Evolutionary conservation across 2,797 vertebrate genomes (phyloP), one percentile per base, ranked within the genome.

Genomic region (Sebastiscus tertius): DNA sequence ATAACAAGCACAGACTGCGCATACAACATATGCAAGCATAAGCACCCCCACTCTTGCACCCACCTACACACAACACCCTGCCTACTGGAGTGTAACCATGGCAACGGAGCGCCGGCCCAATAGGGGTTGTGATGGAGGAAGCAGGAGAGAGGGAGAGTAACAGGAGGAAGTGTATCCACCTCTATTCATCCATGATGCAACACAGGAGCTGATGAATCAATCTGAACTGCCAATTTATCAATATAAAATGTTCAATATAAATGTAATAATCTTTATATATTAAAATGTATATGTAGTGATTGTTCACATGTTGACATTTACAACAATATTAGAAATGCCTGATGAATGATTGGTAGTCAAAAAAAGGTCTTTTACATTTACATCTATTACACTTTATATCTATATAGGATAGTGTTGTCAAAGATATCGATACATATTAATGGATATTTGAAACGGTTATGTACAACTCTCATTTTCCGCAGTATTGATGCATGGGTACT

Each of bases 1-100:
- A 82, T 36, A 77, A 39, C 42, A 55, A 81, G 71, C 65, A 69
- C 67, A 75, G 42, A 81, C 18, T 33, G 42, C 39, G 69, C 60
- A 79, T 63, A 80, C 9, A 39, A 87, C 87, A 90, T 86, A 91
- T 81, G 82, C 77, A 73, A 56, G 77, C 69, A 59, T 24, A 24
- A 72, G 81, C 75, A 72, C 83, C 84, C 87, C 85, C 89, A 64
- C 82, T 78, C 73, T 24, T 46, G 54, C 66, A 72, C 72, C 79
- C 89, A 91, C 87, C 72, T 74, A 85, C 89, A 84, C 75, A 70
- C 67, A 63, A 73, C 88, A 82, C 77, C 70, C 82, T 26, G 82
- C 91, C 87, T 79, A 69, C 86, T 86, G 75, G 84, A 83, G 83
- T 69, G 93, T 94, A 92, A 92, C 94, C 93, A 95, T 95, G 90